Base-by-base conservation (phyloP, 1,140 invertebrate species). In the Polyergus mexicanus region DNA sequence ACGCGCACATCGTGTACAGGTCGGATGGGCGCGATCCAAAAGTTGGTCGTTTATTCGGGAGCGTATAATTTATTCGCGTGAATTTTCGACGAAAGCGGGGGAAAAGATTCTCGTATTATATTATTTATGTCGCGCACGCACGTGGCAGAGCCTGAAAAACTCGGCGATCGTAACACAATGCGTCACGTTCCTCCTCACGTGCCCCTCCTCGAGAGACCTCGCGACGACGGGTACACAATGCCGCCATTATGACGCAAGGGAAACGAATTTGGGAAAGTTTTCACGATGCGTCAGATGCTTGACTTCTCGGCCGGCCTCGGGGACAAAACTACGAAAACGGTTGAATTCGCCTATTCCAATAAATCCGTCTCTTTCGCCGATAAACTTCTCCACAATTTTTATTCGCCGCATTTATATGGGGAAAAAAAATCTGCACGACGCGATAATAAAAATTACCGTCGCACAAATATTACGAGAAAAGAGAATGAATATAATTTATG, bases 241-340 rank as follows among this genome's bases (percentile, higher is more conserved):
- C 56, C 38, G n/a, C 83, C 75, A 88, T 89, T 89, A 88, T 77
- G 75, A 47, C 72, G 10, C 51, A 63, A 28, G 65, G 54, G 78
- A 65, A 86, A 86, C 87, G 76, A 86, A 88, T 88, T 88, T 88
- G 22, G 71, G 25, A 77, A 88, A 89, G 83, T 89, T 89, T 76
- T 56, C 41, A 58, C 4, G 19, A 35, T 47, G 25, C 22, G 32
- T 51, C 63, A 44, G 74, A 28, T 74, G 68, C 56, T 83, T 83
- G 78, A 74, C 78, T 83, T 83, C 78, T 47, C 54, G 38, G 19
- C 47, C 25, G 68, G 13, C 54, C 25, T 22, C 68, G 35, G 66
- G 16, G 10, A 58, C 51, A 8, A 83, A 83, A 83, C 72, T 83
- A 68, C 28, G 28, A 47, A 47, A 72, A 6, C 38, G 41, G 1